These are phyloP conservation scores for Sebastes schlegelii DNA, from an alignment of 2,113 vertebrate species.

Conservation along the genomic window DNA sequence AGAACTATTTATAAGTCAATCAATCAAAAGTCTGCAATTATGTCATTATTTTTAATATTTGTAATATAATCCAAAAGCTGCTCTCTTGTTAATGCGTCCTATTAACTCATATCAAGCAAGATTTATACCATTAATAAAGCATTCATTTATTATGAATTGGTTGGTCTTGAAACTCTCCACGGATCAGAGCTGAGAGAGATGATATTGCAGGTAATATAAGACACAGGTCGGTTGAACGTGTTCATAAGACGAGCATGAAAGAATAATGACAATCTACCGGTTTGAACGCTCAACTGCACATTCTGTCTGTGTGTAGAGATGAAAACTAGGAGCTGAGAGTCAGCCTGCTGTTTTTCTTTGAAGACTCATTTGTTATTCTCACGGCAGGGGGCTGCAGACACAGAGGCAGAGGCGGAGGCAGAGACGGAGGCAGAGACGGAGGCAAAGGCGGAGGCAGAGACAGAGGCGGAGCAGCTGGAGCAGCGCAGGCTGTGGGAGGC, in stretches of 20 bases:
- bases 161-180: not conserved
- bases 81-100: not conserved
- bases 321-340: not conserved
- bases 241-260: not conserved
- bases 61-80: not conserved
- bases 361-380: constrained; percentile 15
- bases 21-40: too few species aligned
- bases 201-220: not conserved
- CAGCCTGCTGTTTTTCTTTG: not conserved
- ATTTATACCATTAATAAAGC: not conserved
- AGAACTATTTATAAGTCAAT: too few species aligned
- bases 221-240: not conserved
- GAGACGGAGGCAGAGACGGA: not conserved
- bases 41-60: not conserved
- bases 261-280: not conserved
- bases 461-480: constrained; percentile 61
- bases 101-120: not conserved
- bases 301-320: not conserved
- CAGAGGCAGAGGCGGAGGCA: not conserved
- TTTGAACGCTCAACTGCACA: not conserved
- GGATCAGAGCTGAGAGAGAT: not conserved
- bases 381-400: constrained; percentile 35
- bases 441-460: not conserved
- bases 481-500: constrained; percentile 85
- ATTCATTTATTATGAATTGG: not conserved